These are phyloP conservation scores for Muscicapa comitata DNA, from an alignment of 2,797 vertebrate species.

Conservation along the genomic window DNA sequence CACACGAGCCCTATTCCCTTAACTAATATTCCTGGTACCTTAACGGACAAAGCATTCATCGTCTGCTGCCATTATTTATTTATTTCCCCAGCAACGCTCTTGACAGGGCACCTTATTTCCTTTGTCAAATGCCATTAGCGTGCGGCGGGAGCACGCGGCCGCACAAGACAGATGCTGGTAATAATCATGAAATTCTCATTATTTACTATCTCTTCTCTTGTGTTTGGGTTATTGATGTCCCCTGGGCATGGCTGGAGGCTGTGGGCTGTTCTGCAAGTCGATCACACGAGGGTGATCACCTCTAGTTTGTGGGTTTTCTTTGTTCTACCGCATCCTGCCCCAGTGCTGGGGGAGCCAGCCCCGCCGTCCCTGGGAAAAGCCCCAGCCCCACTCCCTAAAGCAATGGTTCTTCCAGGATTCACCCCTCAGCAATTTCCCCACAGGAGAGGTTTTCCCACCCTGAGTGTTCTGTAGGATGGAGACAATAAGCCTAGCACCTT, in stretches of 20 bases:
- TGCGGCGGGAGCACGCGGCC: neutral
- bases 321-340: neutral
- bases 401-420: neutral
- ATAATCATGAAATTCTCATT: conserved; percentile 61
- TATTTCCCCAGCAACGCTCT: conserved; percentile 19
- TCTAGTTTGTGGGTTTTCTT: neutral
- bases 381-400: neutral
- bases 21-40: conserved; percentile 32
- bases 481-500: neutral
- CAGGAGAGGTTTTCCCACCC: neutral
- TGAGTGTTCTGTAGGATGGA: neutral
- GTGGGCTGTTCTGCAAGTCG: neutral
- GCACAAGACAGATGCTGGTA: conserved; percentile 57
- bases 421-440: neutral
- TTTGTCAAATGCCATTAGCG: conserved; percentile 65
- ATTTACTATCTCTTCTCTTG: conserved; percentile 48
- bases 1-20: neutral
- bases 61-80: conserved; percentile 51
- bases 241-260: neutral
- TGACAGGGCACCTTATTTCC: conserved; percentile 56
- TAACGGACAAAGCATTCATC: neutral
- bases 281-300: neutral
- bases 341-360: accelerated
- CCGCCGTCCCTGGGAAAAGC: neutral
- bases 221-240: conserved; percentile 56